phyloP scores from a whole-genome alignment of 2,888 invertebrate genomes.

The Norana najaformis region DNA sequence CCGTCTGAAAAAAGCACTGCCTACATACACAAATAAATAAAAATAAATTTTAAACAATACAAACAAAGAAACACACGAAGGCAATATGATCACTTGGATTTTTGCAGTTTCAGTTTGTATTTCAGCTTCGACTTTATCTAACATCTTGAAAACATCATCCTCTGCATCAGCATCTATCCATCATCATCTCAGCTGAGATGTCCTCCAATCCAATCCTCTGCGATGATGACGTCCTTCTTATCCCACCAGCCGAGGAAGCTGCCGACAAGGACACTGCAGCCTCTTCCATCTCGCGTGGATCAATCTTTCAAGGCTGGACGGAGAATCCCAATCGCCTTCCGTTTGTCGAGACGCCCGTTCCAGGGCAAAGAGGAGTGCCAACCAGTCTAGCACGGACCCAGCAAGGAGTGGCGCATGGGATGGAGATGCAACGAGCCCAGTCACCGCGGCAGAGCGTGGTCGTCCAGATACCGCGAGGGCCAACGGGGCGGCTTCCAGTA shows the following conservation, averaged over 20 bases:
- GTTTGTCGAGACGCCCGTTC: too few relatives aligned
- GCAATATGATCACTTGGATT: background rate
- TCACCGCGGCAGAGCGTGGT: background rate
- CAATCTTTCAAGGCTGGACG: background rate
- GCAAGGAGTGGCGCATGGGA: background rate
- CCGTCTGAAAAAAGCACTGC: too few relatives aligned
- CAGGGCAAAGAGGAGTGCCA: too few relatives aligned
- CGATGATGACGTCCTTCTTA: slow-evolving; percentile 29
- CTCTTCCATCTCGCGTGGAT: background rate
- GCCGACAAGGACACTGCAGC: background rate
- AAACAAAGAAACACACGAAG: background rate
- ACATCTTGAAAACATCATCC: background rate
- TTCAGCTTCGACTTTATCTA: background rate
- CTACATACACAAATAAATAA: too few relatives aligned
- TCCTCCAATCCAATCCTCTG: slow-evolving; percentile 21
- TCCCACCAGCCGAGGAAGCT: background rate
- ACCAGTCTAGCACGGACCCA: background rate
- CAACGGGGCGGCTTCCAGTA: background rate
- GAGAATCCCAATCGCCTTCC: background rate
- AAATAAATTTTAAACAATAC: background rate
- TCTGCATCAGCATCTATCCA: background rate
- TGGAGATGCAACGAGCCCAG: background rate
- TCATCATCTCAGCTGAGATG: background rate
- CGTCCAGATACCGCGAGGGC: background rate
- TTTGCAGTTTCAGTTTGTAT: background rate